These are phyloP conservation scores for Apamea sordens DNA, from an alignment of 2,888 invertebrate genomes.

Conservation along the genomic window DNA sequence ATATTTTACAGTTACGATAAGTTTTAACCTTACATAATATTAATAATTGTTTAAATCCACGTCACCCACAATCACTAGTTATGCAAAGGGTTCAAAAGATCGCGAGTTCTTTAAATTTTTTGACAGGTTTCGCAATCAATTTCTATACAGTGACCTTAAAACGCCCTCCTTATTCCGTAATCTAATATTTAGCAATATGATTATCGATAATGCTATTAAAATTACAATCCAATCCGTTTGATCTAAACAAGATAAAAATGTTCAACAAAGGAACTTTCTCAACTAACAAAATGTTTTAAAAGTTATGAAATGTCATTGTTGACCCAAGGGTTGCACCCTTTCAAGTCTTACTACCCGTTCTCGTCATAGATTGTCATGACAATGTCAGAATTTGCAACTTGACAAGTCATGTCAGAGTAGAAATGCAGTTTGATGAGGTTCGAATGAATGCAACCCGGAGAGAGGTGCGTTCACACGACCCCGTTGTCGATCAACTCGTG, in stretches of 20 bases:
- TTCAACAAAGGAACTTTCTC: slow-evolving; percentile 67
- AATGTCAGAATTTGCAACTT: slow-evolving; percentile 78
- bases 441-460: slow-evolving; percentile 64
- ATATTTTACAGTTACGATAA: not conserved
- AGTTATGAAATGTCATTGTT: slow-evolving; percentile 75
- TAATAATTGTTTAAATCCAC: slow-evolving; percentile 7
- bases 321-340: slow-evolving; percentile 76
- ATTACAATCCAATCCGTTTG: slow-evolving; percentile 68
- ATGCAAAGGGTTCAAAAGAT: slow-evolving; percentile 45
- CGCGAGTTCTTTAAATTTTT: slow-evolving; percentile 29
- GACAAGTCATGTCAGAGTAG: slow-evolving; percentile 76
- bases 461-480: slow-evolving; percentile 54
- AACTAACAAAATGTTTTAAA: slow-evolving; percentile 73
- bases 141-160: slow-evolving; percentile 56
- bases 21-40: slow-evolving; percentile 1
- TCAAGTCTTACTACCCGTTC: slow-evolving; percentile 70
- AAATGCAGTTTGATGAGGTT: slow-evolving; percentile 80
- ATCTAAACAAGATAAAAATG: slow-evolving; percentile 73
- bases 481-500: slow-evolving; percentile 40
- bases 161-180: slow-evolving; percentile 59
- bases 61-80: slow-evolving; percentile 34
- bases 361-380: slow-evolving; percentile 68
- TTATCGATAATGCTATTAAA: slow-evolving; percentile 75
- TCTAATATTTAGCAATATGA: slow-evolving; percentile 70
- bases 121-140: slow-evolving; percentile 57